Base-by-base conservation (phyloP, 2,113 vertebrate species). In the Tichodroma muraria region DNA sequence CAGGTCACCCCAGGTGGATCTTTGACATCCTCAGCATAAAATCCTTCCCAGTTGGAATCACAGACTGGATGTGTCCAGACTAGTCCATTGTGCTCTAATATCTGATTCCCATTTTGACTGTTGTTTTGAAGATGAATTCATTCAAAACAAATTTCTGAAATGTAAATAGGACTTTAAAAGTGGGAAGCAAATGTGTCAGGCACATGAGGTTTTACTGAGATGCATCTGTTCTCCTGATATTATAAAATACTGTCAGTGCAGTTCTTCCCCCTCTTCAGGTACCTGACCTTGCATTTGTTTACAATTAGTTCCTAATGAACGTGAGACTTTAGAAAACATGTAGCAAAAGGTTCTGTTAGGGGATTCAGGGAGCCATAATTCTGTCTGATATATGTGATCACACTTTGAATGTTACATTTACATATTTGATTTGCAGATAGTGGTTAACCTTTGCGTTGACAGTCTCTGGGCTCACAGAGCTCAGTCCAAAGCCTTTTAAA, bases 391-490 rank as follows among this genome's bases (percentile, higher is more conserved):
- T 68, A 83, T 95, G 81, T 93, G 89, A 91, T 90, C 85, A 52
- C 88, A 40, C 76, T 91, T 90, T 96, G 94, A 96, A 95, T 95
- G 95, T 95, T 95, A 96, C 93, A 95, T 96, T 95, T 95, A 52
- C 95, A 95, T 96, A 93, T 95, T 95, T 97, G 93, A 94, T 96
- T 95, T 96, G 81, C 94, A 95, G 86, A 66, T 54, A 77, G 81
- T 85, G 86, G 88, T 94, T 95, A 96, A 94, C 94, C 95, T 96
- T 95, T 95, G 87, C 22, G 0, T 88, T 93, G 87, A 86, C 94
- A 94, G 82, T 94, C 85, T 94, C 94, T 4, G 25, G 68, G 89
- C 93, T 96, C 71, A 33, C 4, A 71, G 87, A 80, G 79, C 91
- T 93, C 27, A 2, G 69, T 75, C 88, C 69, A 75, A 78, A 93